Evolutionary conservation across 1,140 invertebrate genomes (phyloP), one percentile per base, ranked within the genome.

Genomic region (Phymorhynchus buccinoides): DNA sequence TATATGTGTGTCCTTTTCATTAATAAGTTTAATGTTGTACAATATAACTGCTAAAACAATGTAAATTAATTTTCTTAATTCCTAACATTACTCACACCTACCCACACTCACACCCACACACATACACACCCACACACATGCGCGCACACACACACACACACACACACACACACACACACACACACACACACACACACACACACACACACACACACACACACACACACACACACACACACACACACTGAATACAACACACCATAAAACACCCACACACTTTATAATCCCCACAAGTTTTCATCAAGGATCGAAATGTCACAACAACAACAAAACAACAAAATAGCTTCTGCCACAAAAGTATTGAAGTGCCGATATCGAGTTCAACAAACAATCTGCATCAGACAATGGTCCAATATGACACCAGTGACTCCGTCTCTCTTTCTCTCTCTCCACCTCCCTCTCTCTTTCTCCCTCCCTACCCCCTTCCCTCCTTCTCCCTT

Each of bases 101-200:
- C 18, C 16, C 18, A 62, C 56, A 62, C 18, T 22, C 56, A n/a
- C n/a, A n/a, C n/a, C n/a, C n/a, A 62, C 56, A 62, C 18, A 62
- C 56, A 62, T 22, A 62, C 56, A 48, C 18, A 48, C 18, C 6
- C 18, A 48, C 18, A 48, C 18, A 9, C 18, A 62, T 27, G 27
- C 56, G 27, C 18, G n/a, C n/a, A n/a, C n/a, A n/a, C n/a, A n/a
- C n/a, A n/a, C n/a, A 48, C 44, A 48, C 44, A 48, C 44, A 48
- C 44, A 48, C 44, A 48, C 44, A 48, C 44, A 48, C 44, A 48
- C 44, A 48, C 44, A 6, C 56, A 62, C 56, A 62, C 56, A 62
- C 56, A 62, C 56, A 62, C 56, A 62, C 56, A 62, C 56, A 62
- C 56, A 62, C 56, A 62, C 56, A 62, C 56, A 62, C 56, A 62